Evolutionary conservation across 2,113 vertebrate species (phyloP).

Genomic region (Xyliphius kryptos): DNA sequence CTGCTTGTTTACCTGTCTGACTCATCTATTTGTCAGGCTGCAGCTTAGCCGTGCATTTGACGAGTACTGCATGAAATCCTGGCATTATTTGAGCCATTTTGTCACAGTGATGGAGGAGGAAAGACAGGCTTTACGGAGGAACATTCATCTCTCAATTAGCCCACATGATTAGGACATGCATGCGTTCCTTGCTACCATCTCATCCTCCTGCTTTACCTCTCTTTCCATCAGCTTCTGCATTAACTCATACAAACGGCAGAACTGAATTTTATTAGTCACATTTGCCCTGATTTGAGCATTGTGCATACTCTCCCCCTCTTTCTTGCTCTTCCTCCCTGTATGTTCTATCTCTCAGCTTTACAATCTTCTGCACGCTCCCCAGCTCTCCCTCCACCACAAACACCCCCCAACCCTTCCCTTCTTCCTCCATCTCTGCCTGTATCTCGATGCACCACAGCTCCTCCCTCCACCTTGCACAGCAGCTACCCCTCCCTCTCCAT

Average conservation of each 20-base stretch:
- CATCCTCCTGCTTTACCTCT: not conserved
- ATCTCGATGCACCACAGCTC: slow-evolving; percentile 37
- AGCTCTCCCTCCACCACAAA: not conserved
- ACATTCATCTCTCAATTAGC: slow-evolving; percentile 5
- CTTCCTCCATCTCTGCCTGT: slow-evolving; percentile 48
- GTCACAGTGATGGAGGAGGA: slow-evolving; percentile 27
- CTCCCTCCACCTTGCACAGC: slow-evolving; percentile 43
- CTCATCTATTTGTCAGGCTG: slow-evolving; percentile 42
- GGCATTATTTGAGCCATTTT: slow-evolving; percentile 30
- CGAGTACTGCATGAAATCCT: not conserved
- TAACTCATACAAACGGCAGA: slow-evolving; percentile 28
- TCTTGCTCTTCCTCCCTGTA: slow-evolving; percentile 21
- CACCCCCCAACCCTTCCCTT: not conserved
- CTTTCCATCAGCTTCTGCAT: slow-evolving; percentile 19
- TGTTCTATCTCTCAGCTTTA: slow-evolving; percentile 14
- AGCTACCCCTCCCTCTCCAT: slow-evolving; percentile 40
- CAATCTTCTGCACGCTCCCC: slow-evolving; percentile 37
- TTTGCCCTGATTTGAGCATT: slow-evolving; percentile 41
- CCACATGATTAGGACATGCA: slow-evolving; percentile 20
- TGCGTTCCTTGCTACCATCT: not conserved
- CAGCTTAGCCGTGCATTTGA: no score
- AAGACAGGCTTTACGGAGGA: slow-evolving; percentile 20
- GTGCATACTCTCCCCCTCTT: slow-evolving; percentile 23
- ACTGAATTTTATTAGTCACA: slow-evolving; percentile 42
- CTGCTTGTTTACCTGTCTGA: slow-evolving; percentile 43